A percentile compares a stretch with the other conserved stretches of the same genome.
Evolutionary conservation across 2,113 vertebrate genomes (phyloP).

Genomic region (Nansenia antarctica): DNA sequence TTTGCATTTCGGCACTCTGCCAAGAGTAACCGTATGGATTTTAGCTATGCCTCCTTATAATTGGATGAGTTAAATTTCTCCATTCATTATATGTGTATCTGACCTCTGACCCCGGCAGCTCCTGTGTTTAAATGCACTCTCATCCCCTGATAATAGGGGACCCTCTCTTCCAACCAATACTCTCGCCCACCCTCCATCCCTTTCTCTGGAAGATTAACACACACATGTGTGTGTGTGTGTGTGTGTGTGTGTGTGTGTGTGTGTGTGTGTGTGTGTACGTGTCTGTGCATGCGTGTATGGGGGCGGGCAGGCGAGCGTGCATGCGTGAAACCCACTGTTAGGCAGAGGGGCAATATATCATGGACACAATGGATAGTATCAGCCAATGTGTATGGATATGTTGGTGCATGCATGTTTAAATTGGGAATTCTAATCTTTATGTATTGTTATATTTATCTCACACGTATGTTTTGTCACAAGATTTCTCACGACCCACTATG

Average conservation of each 20-base stretch:
- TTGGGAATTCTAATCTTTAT: too few relatives aligned
- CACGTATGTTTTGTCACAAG: too few relatives aligned
- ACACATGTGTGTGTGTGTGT: background rate
- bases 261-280: background rate
- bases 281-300: background rate
- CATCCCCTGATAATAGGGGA: constrained; percentile 74
- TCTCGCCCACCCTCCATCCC: background rate
- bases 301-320: background rate
- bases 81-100: constrained; percentile 79
- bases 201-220: background rate
- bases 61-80: constrained; percentile 83
- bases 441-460: too few relatives aligned
- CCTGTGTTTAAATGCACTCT: constrained; percentile 76
- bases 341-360: too few relatives aligned
- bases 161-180: too few relatives aligned
- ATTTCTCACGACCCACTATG: too few relatives aligned
- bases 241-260: background rate
- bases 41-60: constrained; percentile 77
- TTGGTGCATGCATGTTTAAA: too few relatives aligned
- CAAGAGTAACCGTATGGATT: constrained; percentile 80
- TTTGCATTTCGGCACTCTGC: constrained; percentile 78
- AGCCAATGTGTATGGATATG: too few relatives aligned
- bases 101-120: constrained; percentile 72
- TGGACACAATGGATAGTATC: too few relatives aligned
- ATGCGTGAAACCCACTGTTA: too few relatives aligned